A percentile compares a stretch with the other conserved stretches of the same genome.
Conservation (phyloP, 2,797 vertebrate genomes). For the Gambusia yucatana region DNA sequence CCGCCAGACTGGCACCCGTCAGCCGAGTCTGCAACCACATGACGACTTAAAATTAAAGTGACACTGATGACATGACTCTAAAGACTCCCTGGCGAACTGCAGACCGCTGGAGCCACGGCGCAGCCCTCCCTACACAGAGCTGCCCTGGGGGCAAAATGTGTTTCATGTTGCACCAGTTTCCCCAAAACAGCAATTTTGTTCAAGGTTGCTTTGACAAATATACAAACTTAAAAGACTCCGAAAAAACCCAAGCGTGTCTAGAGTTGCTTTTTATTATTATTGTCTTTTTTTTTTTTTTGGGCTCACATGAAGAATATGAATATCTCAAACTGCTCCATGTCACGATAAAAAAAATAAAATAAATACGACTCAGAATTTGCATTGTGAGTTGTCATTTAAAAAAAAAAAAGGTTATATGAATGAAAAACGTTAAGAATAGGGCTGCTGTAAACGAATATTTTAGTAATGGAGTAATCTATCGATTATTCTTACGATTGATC, state of each 20-base stretch:
- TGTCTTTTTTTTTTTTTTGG: background rate
- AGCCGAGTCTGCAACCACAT: conserved; percentile 38
- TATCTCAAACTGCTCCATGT: conserved; percentile 20
- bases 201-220: conserved; percentile 45
- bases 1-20: conserved; percentile 43
- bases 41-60: conserved; percentile 66
- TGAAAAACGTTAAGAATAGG: background rate
- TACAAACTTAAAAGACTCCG: conserved; percentile 40
- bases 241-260: conserved; percentile 32
- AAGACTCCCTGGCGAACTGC: conserved; percentile 50
- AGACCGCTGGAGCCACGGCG: conserved; percentile 71
- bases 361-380: background rate
- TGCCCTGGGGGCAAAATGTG: conserved; percentile 51
- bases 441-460: too few species aligned
- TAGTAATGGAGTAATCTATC: too few species aligned
- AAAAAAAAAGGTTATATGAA: background rate
- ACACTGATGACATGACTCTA: conserved; percentile 64
- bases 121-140: conserved; percentile 61
- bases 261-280: conserved; percentile 5
- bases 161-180: conserved; percentile 59
- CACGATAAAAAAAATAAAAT: background rate
- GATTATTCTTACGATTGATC: too few species aligned
- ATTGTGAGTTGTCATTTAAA: background rate
- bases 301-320: conserved; percentile 13
- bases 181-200: conserved; percentile 63